Conservation (phyloP, 2,113 vertebrate species). For the Brienomyrus longianalis region DNA sequence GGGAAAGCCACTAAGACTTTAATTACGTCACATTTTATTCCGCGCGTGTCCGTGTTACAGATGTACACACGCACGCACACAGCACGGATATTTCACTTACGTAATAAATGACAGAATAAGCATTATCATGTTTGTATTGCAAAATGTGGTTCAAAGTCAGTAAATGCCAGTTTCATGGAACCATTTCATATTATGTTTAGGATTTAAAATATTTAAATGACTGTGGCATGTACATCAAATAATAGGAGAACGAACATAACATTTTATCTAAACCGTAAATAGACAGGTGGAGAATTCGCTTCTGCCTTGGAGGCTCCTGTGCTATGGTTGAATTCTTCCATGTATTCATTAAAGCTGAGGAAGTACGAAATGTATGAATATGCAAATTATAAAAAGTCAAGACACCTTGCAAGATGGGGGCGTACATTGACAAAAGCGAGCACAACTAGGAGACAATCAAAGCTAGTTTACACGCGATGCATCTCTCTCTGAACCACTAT, state of each 20-base stretch:
- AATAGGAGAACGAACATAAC: background rate
- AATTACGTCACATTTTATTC: background rate
- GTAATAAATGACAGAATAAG: background rate
- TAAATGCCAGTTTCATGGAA: background rate
- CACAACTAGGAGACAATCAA: background rate
- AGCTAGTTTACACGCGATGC: background rate
- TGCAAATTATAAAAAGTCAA: background rate
- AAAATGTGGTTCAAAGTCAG: background rate
- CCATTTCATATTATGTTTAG: background rate
- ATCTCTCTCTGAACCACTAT: background rate
- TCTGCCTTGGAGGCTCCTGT: background rate
- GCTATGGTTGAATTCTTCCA: background rate
- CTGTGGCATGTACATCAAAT: background rate
- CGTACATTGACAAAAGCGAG: background rate
- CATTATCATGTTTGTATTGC: background rate
- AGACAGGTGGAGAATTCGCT: background rate
- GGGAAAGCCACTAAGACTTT: background rate
- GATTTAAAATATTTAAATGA: background rate
- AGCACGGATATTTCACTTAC: background rate
- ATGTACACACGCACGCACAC: background rate
- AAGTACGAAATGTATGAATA: background rate
- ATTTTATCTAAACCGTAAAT: background rate
- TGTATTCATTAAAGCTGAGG: background rate
- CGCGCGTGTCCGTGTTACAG: background rate
- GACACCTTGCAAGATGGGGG: background rate